phyloP scores from a whole-genome alignment of 2,888 invertebrate genomes.

The Baronia brevicornis region DNA sequence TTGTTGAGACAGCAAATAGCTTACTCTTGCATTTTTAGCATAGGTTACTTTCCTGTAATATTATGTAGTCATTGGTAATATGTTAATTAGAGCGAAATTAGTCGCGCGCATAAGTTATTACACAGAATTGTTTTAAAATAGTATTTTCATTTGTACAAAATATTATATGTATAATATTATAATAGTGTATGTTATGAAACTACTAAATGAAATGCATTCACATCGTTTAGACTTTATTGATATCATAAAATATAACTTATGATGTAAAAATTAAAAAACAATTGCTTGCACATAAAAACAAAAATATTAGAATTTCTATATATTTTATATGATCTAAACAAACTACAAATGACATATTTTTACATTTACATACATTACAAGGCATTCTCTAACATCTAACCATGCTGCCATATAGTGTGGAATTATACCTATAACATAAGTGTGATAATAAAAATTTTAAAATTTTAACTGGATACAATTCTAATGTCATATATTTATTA shows the following conservation, averaged over 20 bases:
- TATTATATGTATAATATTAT: too few species aligned
- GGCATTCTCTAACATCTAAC: conserved; percentile 37
- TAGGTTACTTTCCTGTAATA: too few species aligned
- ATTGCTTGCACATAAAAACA: conserved; percentile 53
- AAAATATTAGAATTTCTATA: conserved; percentile 55
- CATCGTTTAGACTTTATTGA: conserved; percentile 28
- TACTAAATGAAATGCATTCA: neutral
- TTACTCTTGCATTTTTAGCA: too few species aligned
- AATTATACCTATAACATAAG: conserved; percentile 18
- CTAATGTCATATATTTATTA: conserved; percentile 1
- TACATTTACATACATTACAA: conserved; percentile 70
- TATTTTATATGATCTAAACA: conserved; percentile 42
- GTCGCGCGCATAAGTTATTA: too few species aligned
- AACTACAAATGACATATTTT: conserved; percentile 51
- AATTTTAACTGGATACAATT: conserved; percentile 11
- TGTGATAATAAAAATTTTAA: conserved; percentile 22
- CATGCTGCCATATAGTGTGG: conserved; percentile 23
- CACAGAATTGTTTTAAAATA: too few species aligned
- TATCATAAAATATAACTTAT: conserved; percentile 54
- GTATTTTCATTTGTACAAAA: too few species aligned
- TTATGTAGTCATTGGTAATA: too few species aligned
- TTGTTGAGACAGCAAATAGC: too few species aligned
- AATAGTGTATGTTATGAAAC: too few species aligned
- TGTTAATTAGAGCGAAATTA: too few species aligned
- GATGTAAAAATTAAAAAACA: conserved; percentile 60